Evolutionary conservation across 2,888 invertebrate species (phyloP).

Genomic region (Dioctria linearis): DNA sequence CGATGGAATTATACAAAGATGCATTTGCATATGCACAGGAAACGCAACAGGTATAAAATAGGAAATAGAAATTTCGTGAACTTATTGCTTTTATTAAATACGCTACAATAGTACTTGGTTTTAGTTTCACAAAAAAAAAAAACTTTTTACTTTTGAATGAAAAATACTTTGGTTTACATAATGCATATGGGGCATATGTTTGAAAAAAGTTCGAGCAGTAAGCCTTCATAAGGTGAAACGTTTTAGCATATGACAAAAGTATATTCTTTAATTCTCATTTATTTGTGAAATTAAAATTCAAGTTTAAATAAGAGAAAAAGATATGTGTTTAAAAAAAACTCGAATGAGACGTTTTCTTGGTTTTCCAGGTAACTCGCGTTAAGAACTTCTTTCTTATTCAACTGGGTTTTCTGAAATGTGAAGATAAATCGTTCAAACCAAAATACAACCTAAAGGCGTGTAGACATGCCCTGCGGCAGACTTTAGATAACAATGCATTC

Average conservation of each 20-base stretch:
- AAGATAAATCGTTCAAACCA: conserved; percentile 66
- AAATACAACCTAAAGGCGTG: conserved; percentile 67
- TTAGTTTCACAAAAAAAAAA: background rate
- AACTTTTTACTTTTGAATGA: no score
- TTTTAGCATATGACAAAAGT: no score
- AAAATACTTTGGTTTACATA: no score
- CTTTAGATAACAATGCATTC: conserved; percentile 64
- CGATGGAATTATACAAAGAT: conserved; percentile 65
- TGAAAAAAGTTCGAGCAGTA: no score
- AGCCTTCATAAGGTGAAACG: no score
- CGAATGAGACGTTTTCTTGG: no score
- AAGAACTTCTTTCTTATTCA: conserved; percentile 69
- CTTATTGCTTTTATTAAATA: no score
- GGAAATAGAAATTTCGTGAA: background rate
- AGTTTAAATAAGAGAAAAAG: background rate
- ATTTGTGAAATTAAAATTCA: background rate
- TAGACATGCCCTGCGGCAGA: conserved; percentile 66
- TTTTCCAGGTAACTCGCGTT: conserved; percentile 64
- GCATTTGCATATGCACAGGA: conserved; percentile 67
- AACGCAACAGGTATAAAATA: conserved; percentile 63
- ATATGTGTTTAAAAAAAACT: background rate
- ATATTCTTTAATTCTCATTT: background rate
- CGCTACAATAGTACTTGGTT: background rate
- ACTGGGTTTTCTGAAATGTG: conserved; percentile 67
- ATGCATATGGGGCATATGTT: no score